Base-by-base conservation (phyloP, 2,113 vertebrate genomes). In the Lota lota region DNA sequence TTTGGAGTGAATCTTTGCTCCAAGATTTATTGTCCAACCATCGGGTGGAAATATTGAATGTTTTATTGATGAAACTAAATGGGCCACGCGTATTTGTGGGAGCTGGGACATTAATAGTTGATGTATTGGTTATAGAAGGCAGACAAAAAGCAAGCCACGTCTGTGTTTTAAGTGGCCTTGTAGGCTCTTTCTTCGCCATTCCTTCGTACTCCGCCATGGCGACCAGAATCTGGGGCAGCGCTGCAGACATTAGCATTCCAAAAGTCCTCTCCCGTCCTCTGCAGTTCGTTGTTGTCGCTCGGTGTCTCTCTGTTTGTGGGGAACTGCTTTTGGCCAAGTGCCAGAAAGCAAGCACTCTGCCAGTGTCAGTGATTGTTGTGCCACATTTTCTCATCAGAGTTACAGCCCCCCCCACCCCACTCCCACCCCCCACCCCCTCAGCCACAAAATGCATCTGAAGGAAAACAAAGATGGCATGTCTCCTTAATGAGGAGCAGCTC, bases 391-490 rank as follows among this genome's bases (percentile, higher is more conserved):
- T 47, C 40, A 47, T 47, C 40, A 47, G 40, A 47, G 40, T 33
- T 33, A 33, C 40, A 47, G 28, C 28, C 40, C 10, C 7, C 40
- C 10, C 40, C 40, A 5, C 40, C 40, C 40, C 40, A 19, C 63
- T 66, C 74, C 69, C 73, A 66, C 70, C 77, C 77, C 77, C 72
- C 85, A 83, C 78, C 81, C 85, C 86, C 88, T 82, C 61, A 5
- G 70, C 87, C 84, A 79, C 88, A 91, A 91, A 90, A 92, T 85
- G 81, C 81, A 74, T 78, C 66, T 84, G 87, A 87, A 83, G 88
- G 79, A 89, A 92, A 91, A 92, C 91, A 92, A 92, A 92, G 90
- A 90, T 91, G 91, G 89, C 92, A 88, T 85, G 83, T 88, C 88
- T 91, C 87, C 88, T 87, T 93, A 92, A 92, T 91, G 89, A 92